Percentiles rank a stretch among this genome's conserved stretches.
Conservation (phyloP, 1,140 invertebrate genomes). For the Papilio helenus region DNA sequence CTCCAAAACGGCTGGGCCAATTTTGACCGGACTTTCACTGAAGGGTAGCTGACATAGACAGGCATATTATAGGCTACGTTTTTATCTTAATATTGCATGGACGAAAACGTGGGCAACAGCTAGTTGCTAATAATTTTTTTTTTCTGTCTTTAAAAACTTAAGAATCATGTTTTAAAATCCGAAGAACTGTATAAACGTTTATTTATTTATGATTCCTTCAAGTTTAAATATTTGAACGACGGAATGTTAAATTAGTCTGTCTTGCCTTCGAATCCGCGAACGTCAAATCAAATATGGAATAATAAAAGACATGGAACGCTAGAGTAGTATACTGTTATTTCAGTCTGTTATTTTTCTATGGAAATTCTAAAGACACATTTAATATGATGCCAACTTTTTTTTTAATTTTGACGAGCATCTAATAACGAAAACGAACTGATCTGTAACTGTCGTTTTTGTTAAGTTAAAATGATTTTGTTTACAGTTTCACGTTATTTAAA, state of each 20-base stretch:
- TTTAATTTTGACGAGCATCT: not conserved
- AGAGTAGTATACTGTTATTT: not conserved
- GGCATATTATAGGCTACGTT: no score
- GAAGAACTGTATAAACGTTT: not conserved
- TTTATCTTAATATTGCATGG: no score
- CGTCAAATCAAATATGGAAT: not conserved
- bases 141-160: not conserved
- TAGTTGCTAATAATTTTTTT: no score
- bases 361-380: no score
- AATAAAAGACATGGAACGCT: not conserved
- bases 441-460: no score
- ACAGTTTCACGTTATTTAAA: no score
- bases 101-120: no score
- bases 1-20: no score
- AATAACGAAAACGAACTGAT: not conserved
- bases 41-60: no score
- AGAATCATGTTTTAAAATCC: not conserved
- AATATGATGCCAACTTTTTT: not conserved
- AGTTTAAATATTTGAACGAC: conserved; percentile 4
- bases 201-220: conserved; percentile 11
- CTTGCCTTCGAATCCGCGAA: not conserved
- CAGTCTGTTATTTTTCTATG: not conserved
- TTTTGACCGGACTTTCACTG: no score
- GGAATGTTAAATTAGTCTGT: not conserved
- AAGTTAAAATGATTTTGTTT: no score